Evolutionary conservation across 2,113 vertebrate species (phyloP), one percentile per base, ranked within the genome.

Genomic region (Galeopterus variegatus): DNA sequence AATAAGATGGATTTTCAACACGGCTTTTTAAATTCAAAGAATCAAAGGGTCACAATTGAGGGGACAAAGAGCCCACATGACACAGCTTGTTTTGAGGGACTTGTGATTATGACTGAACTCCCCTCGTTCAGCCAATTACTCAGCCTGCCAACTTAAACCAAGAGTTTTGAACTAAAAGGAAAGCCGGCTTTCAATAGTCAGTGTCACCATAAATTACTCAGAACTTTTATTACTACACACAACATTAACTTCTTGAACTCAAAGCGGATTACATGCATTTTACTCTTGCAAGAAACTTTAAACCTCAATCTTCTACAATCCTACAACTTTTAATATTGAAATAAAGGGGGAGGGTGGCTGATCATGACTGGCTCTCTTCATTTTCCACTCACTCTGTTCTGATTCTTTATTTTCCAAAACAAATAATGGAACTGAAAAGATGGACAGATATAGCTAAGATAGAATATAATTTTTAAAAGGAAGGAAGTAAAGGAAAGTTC

Each of bases 21-120:
- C 26, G 14, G 48, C n/a, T 86, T 96, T 88, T 95, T 62, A 64
- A 92, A 64, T 65, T 81, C 82, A 90, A 69, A 95, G 69, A 92
- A 56, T 41, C 85, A 36, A 95, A 88, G 93, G 24, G 41, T 80
- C 87, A 62, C 28, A 19, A n/a, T 1, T 36, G 56, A 76, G 21
- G 18, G 26, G 76, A 15, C 56, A 24, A 93, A 76, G 60, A 54
- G 10, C 26, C n/a, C 70, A 56, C 81, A 13, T 41, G 88, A 89
- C 50, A 50, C 52, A 81, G 56, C 36, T 60, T 87, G 88, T 86
- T 79, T 82, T 19, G 7, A 84, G 94, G 62, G 69, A 75, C 41
- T 33, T 36, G 58, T 6, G 36, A 19, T 31, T 48, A 0, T 14
- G 54, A 87, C 41, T 18, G 41, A 69, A 58, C 41, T 56, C 11